Conservation (phyloP, 2,797 vertebrate species). For the Loris lydekkerianus region DNA sequence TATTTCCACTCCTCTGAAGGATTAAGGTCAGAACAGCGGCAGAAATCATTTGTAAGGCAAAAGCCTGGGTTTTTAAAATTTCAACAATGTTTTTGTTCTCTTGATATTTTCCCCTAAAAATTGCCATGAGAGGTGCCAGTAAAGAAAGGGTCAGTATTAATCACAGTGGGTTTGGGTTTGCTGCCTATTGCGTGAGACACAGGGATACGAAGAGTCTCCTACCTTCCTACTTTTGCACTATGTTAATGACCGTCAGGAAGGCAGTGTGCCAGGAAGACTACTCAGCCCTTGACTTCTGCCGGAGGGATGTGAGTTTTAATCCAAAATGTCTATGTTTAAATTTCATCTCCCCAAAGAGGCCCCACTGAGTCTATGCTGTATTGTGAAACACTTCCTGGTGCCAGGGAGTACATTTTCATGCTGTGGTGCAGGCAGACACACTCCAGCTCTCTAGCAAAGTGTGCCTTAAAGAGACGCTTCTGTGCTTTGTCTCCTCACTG, state of each 20-base stretch:
- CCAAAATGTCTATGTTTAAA: slow-evolving; percentile 62
- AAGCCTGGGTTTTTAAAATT: slow-evolving; percentile 18
- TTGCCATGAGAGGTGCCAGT: neutral
- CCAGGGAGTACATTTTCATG: slow-evolving; percentile 62
- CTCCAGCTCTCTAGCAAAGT: slow-evolving; percentile 33
- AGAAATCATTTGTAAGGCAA: slow-evolving; percentile 60
- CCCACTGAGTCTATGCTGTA: slow-evolving; percentile 55
- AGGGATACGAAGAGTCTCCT: slow-evolving; percentile 50
- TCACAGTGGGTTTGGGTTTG: slow-evolving; percentile 64
- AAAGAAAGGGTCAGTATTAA: slow-evolving; percentile 72
- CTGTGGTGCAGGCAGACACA: slow-evolving; percentile 39
- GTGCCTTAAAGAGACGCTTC: slow-evolving; percentile 69
- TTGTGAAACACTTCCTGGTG: slow-evolving; percentile 63
- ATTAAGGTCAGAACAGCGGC: slow-evolving; percentile 24
- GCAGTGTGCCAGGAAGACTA: slow-evolving; percentile 37
- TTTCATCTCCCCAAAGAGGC: slow-evolving; percentile 33
- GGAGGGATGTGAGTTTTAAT: slow-evolving; percentile 58
- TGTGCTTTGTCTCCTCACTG: slow-evolving; percentile 52
- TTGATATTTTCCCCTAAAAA: slow-evolving; percentile 42
- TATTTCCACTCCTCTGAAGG: slow-evolving; percentile 16
- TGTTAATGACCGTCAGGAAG: slow-evolving; percentile 46
- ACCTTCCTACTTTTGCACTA: slow-evolving; percentile 30
- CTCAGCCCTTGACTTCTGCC: slow-evolving; percentile 50
- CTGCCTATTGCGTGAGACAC: slow-evolving; percentile 56
- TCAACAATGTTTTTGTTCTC: slow-evolving; percentile 39